Evolutionary conservation across 2,797 vertebrate genomes (phyloP), one percentile per base, ranked within the genome.

Genomic region (Melanotaenia maccullochi): DNA sequence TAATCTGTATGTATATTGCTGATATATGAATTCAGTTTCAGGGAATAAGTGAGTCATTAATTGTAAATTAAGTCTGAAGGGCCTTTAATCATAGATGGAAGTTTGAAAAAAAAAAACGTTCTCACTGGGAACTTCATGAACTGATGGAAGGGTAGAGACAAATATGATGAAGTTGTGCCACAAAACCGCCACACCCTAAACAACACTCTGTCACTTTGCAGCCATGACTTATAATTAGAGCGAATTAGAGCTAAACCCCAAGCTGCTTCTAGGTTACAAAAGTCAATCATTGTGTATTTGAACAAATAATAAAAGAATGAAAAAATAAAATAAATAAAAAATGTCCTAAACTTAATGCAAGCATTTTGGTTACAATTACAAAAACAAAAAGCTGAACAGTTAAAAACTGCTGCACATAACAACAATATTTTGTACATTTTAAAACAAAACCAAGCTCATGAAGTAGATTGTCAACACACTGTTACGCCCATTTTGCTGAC

Each of bases 111-210:
- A 44, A 16, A 44, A 3, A n/a, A 0, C 3, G 3, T 30, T 51
- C 56, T 59, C 24, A 14, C 25, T 36, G 14, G 38, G 5, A 18
- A 1, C 54, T 51, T 25, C 35, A 3, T 51, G 13, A 75, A 33
- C 49, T 58, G 61, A 52, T 0, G 0, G 6, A 44, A 44, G 28
- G 25, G 24, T 25, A 49, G 25, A 0, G 65, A 58, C 18, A 20
- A n/a, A n/a, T 25, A 49, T 35, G 49, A 25, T 14, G 20, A 30
- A 3, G 2, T 58, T 33, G 0, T 56, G 11, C 16, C 35, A 36
- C 55, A 33, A 40, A 59, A 9, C 4, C 1, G 3, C 32, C 75
- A 62, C 83, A 78, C 85, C 78, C 76, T 60, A 22, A 63, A 20
- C 28, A 61, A 36, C 44, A 40, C 71, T 14, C 28, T 24, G 13